Percentiles rank a stretch among this genome's conserved stretches.
Evolutionary conservation across 2,797 vertebrate species (phyloP).

Genomic region (Rhinogobio ventralis): DNA sequence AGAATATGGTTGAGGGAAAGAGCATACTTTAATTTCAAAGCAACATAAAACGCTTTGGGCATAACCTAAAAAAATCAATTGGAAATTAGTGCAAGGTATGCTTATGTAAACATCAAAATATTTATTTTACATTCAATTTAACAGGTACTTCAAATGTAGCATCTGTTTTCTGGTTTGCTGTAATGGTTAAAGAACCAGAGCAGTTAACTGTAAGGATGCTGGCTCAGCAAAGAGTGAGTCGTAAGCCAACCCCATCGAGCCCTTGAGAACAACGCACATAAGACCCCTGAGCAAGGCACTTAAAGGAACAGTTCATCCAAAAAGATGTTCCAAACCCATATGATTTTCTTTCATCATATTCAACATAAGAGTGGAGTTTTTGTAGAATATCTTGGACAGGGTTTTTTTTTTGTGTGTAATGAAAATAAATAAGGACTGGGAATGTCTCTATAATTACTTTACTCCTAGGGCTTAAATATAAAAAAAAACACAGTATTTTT

Average conservation of each 20-base stretch:
- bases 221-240: slow-evolving; percentile 23
- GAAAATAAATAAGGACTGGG: neutral
- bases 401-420: neutral
- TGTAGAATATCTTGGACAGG: neutral
- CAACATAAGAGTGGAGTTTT: neutral
- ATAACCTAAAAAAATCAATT: neutral
- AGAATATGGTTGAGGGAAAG: slow-evolving; percentile 53
- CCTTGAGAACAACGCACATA: neutral
- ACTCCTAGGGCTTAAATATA: neutral
- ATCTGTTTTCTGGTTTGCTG: neutral
- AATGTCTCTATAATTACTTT: neutral
- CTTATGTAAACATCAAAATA: neutral
- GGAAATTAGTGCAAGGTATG: neutral
- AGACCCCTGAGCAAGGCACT: neutral
- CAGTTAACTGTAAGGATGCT: neutral
- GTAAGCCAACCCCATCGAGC: neutral
- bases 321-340: neutral
- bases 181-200: neutral
- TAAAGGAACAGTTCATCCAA: slow-evolving; percentile 8
- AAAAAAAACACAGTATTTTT: no score
- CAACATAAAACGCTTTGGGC: slow-evolving; percentile 2
- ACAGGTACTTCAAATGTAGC: neutral
- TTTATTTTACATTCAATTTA: neutral
- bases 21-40: slow-evolving; percentile 16
- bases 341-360: neutral